Base-by-base conservation (phyloP, 2,888 invertebrate species). In the Cheilosia scutellata region DNA sequence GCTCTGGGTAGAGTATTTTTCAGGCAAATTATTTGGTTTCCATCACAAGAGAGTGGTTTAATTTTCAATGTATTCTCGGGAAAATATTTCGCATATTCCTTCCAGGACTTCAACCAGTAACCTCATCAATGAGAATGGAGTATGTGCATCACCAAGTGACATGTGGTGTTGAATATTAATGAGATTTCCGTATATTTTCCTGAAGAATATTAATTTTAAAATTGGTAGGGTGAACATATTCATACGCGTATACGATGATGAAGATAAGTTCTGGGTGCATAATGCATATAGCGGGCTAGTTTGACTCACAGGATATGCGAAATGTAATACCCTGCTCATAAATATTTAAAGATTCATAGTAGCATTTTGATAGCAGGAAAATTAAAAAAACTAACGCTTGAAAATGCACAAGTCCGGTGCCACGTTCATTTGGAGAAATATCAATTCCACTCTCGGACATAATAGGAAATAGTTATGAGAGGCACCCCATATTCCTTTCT, bases 91-190 rank as follows among this genome's bases (percentile, higher is more conserved):
- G 44, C 6, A 44, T 47, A 47, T 20, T 47, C 37, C 44, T 6
- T 16, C 6, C n/a, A 16, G n/a, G n/a, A 47, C 44, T 47, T 7
- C 44, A 16, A 3, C 3, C 37, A 37, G 51, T 5, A 51, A 51
- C 51, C 27, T 51, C 51, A 51, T 51, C 51, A 51, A 51, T 27
- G 51, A 13, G 27, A 51, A 51, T 51, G 27, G 9, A 51, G 27
- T 25, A 20, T 44, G 13, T 51, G 13, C 25, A 9, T 5, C 27
- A 27, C 11, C 37, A 37, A 37, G 37, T 37, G 37, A 11, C 51
- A 27, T 13, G 27, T 51, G 27, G 27, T 51, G 51, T 27, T 13
- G 13, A 51, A 51, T 51, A 51, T 51, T 51, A 51, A 51, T 51
- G 51, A 51, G 51, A 29, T 4, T 25, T 5, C 27, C 6, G 51